Evolutionary conservation across 2,113 vertebrate species (phyloP).

Genomic region (Myrmecobius fasciatus): DNA sequence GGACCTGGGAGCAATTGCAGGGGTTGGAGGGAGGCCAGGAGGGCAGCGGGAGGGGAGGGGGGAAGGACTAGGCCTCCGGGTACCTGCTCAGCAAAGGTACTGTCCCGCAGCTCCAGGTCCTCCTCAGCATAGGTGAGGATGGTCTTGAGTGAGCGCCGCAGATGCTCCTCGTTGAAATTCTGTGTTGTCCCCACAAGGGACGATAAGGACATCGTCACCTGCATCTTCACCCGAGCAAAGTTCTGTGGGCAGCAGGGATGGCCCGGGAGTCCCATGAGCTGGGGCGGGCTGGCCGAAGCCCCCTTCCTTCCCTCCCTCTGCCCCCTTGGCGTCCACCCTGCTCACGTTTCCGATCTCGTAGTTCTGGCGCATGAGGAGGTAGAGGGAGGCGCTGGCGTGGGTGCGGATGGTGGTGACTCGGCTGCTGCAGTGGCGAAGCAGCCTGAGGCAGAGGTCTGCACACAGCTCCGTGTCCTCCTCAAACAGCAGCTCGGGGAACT

Average conservation of each 20-base stretch:
- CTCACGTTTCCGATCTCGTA: slow-evolving; percentile 95
- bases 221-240: slow-evolving; percentile 97
- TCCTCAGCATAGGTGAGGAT: slow-evolving; percentile 94
- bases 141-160: slow-evolving; percentile 92
- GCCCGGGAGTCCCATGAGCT: neutral
- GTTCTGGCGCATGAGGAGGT: slow-evolving; percentile 96
- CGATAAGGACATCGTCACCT: slow-evolving; percentile 95
- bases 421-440: slow-evolving; percentile 94
- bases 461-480: slow-evolving; percentile 95
- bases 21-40: neutral
- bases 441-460: slow-evolving; percentile 92
- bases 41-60: fast-evolving
- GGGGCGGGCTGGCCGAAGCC: neutral
- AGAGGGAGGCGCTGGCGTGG: slow-evolving; percentile 94
- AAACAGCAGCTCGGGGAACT: slow-evolving; percentile 96
- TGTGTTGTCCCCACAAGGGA: slow-evolving; percentile 92
- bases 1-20: slow-evolving; percentile 83
- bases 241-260: slow-evolving; percentile 83
- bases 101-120: slow-evolving; percentile 91
- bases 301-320: neutral
- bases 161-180: slow-evolving; percentile 93
- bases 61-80: fast-evolving
- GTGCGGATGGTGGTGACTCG: slow-evolving; percentile 87
- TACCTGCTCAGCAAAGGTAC: slow-evolving; percentile 93
- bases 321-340: no score